Conservation (phyloP, 2,888 invertebrate genomes). For the Drosophila fulvimacula region DNA sequence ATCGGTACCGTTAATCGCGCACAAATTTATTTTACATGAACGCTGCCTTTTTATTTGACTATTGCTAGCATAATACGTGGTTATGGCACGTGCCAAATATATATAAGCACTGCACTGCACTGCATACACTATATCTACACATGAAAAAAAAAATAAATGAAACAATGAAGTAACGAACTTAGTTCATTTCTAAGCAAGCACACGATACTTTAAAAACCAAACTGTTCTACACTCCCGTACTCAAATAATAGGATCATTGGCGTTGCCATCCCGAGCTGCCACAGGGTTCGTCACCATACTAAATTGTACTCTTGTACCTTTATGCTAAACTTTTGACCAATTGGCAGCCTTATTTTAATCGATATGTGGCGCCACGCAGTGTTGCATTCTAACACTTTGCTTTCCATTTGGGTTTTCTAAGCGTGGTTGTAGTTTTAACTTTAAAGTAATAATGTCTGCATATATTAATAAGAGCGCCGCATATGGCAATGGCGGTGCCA, state of each 20-base stretch:
- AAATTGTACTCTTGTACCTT: neutral
- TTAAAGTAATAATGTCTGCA: conserved; percentile 20
- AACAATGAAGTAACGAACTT: neutral
- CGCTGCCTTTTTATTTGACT: neutral
- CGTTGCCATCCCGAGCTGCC: conserved; percentile 7
- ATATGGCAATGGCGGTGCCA: neutral
- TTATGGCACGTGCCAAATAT: conserved; percentile 6
- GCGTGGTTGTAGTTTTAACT: neutral
- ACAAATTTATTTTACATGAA: neutral
- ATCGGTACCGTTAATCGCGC: conserved; percentile 24
- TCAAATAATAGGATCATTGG: conserved; percentile 2
- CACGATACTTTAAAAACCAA: neutral
- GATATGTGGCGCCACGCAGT: neutral
- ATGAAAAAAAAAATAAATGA: neutral
- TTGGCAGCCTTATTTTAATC: neutral
- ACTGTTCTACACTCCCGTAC: too few species aligned
- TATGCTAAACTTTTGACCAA: conserved; percentile 1
- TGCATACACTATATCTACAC: neutral
- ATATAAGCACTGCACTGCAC: neutral
- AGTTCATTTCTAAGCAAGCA: neutral
- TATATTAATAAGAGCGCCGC: neutral
- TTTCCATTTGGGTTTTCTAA: neutral
- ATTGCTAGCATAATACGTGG: neutral
- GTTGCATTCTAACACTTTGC: neutral
- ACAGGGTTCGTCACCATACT: neutral